These are phyloP conservation scores for Noctua janthe DNA, from an alignment of 2,888 invertebrate species.

Conservation along the genomic window DNA sequence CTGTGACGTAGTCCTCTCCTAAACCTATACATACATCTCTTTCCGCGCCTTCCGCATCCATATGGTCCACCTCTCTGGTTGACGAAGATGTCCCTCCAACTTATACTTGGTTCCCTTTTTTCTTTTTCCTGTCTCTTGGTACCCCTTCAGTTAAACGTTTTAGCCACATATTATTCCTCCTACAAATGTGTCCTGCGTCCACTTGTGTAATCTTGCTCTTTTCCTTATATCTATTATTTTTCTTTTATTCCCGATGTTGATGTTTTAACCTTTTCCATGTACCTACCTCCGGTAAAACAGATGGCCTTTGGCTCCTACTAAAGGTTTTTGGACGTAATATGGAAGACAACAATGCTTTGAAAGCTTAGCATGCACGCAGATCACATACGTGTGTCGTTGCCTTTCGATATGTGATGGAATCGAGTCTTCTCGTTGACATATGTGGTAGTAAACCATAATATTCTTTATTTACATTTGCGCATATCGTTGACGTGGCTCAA, in stretches of 20 bases:
- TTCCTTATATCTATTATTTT: too few species aligned
- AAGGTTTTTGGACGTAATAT: background rate
- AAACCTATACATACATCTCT: background rate
- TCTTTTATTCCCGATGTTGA: too few species aligned
- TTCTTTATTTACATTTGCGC: background rate
- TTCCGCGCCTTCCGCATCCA: background rate
- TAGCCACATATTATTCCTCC: too few species aligned
- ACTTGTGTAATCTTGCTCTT: too few species aligned
- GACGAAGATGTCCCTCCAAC: background rate
- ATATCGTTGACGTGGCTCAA: too few species aligned
- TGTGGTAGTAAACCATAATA: background rate
- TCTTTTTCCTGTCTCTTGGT: background rate
- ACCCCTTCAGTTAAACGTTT: background rate
- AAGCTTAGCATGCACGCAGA: constrained; percentile 7
- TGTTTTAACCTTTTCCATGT: too few species aligned
- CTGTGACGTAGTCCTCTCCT: background rate
- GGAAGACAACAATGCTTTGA: background rate
- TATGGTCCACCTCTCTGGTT: background rate
- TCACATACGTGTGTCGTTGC: background rate
- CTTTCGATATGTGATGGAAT: background rate
- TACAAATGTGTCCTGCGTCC: too few species aligned
- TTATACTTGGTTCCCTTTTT: background rate
- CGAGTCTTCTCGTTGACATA: background rate
- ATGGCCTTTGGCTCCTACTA: background rate
- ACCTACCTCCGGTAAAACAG: background rate